Conservation (phyloP, 2,113 vertebrate species). For the Phyllostomus discolor region DNA sequence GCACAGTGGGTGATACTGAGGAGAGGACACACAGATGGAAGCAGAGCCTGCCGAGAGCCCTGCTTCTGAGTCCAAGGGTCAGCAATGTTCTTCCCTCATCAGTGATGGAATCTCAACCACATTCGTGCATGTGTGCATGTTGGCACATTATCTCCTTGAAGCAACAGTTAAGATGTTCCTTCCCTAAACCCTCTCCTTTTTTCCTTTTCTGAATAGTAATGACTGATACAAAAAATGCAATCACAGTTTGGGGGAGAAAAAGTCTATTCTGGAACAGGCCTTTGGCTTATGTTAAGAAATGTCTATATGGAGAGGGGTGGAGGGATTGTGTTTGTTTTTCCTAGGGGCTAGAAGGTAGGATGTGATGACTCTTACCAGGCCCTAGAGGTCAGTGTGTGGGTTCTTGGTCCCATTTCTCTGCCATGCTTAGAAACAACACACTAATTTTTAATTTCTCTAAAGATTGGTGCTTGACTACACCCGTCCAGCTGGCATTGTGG, state of each 20-base stretch:
- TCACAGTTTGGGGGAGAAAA: slow-evolving; percentile 65
- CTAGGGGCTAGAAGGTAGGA: background rate
- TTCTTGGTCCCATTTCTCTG: background rate
- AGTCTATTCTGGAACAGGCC: slow-evolving; percentile 52
- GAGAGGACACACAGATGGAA: background rate
- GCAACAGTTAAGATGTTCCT: background rate
- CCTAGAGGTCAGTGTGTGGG: background rate
- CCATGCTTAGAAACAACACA: background rate
- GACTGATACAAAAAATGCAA: slow-evolving; percentile 71
- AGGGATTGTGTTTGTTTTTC: slow-evolving; percentile 4
- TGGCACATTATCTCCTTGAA: background rate
- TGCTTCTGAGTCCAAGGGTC: background rate
- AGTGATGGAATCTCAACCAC: accelerated
- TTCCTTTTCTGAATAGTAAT: slow-evolving; percentile 70
- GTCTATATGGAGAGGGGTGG: background rate
- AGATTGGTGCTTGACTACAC: background rate
- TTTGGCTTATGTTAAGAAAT: slow-evolving; percentile 61
- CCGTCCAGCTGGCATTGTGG: background rate
- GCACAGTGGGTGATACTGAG: background rate
- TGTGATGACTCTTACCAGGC: background rate
- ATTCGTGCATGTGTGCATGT: accelerated
- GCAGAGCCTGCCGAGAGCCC: slow-evolving; percentile 39
- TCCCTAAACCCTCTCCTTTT: slow-evolving; percentile 66
- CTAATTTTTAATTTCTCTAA: background rate
- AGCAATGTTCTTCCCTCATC: background rate